Evolutionary conservation across 1,140 invertebrate genomes (phyloP).

Genomic region (Lasioglossum baleicum): DNA sequence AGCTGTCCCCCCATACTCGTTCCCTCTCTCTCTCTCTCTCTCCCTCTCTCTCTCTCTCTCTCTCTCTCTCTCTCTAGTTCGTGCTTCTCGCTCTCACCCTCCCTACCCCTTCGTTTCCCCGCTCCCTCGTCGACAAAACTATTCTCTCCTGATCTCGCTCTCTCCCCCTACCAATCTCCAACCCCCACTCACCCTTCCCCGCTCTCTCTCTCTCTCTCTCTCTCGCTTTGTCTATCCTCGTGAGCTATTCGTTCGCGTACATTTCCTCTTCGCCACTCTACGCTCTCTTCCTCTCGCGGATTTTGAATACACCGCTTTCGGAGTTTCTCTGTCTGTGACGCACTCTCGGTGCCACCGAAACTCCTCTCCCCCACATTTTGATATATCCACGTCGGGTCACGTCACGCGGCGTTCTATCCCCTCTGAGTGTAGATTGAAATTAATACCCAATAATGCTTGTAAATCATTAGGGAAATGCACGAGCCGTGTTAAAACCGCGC

Average conservation of each 20-base stretch:
- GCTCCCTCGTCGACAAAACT: not conserved
- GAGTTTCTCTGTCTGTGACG: constrained; percentile 32
- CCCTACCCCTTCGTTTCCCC: not conserved
- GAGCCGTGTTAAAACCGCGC: constrained; percentile 71
- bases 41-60: too few relatives aligned
- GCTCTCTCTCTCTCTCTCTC: constrained; percentile 12
- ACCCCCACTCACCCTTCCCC: constrained; percentile 4
- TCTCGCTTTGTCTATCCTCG: constrained; percentile 4
- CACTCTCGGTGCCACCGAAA: constrained; percentile 8
- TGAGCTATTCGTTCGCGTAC: constrained; percentile 28
- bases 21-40: constrained; percentile 11
- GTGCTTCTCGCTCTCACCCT: not conserved
- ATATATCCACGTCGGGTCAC: constrained; percentile 57
- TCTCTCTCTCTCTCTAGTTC: not conserved
- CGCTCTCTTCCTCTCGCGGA: constrained; percentile 30
- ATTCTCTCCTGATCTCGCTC: not conserved
- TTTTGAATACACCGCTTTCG: constrained; percentile 8
- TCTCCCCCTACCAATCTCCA: not conserved
- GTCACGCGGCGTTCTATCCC: constrained; percentile 68
- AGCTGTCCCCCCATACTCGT: constrained; percentile 62
- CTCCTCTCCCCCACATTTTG: constrained; percentile 23
- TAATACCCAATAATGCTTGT: constrained; percentile 79
- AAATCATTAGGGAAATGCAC: constrained; percentile 77
- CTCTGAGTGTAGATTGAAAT: constrained; percentile 77
- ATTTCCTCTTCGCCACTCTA: constrained; percentile 34